Evolutionary conservation across 1,140 invertebrate genomes (phyloP).

Genomic region (Diabrotica undecimpunctata): DNA sequence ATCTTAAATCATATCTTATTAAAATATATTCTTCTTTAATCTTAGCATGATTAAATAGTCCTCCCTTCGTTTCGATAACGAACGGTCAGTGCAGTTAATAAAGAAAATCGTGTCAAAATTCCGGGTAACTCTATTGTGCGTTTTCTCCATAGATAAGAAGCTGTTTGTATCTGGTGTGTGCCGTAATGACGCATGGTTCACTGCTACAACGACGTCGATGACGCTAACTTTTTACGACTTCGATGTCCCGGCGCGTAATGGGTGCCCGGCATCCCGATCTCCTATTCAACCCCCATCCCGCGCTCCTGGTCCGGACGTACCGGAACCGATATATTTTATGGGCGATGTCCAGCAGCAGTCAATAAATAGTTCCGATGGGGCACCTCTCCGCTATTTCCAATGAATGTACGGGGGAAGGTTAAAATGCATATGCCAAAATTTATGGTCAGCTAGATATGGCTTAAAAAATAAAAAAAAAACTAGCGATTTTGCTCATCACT

Average conservation of each 20-base stretch:
- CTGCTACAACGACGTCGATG: constrained; percentile 27
- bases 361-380: constrained; percentile 38
- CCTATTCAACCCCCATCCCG: constrained; percentile 21
- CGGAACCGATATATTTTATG: constrained; percentile 43
- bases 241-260: constrained; percentile 10
- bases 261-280: constrained; percentile 18
- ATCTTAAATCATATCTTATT: no score
- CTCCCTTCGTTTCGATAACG: no score
- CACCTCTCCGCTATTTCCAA: constrained; percentile 19
- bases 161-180: constrained; percentile 35
- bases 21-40: no score
- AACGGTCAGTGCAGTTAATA: no score
- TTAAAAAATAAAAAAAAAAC: no score
- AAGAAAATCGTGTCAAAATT: no score
- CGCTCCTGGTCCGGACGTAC: constrained; percentile 33
- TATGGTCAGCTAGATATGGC: no score
- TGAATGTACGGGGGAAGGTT: constrained; percentile 2
- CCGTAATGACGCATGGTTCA: constrained; percentile 34
- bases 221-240: constrained; percentile 34
- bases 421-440: no score
- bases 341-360: constrained; percentile 43
- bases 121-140: no score
- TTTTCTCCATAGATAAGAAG: constrained; percentile 15
- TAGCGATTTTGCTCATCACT: no score
- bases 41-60: no score